Evolutionary conservation across 2,797 vertebrate species (phyloP), one percentile per base, ranked within the genome.

Genomic region (Tauraco hartlaubi): DNA sequence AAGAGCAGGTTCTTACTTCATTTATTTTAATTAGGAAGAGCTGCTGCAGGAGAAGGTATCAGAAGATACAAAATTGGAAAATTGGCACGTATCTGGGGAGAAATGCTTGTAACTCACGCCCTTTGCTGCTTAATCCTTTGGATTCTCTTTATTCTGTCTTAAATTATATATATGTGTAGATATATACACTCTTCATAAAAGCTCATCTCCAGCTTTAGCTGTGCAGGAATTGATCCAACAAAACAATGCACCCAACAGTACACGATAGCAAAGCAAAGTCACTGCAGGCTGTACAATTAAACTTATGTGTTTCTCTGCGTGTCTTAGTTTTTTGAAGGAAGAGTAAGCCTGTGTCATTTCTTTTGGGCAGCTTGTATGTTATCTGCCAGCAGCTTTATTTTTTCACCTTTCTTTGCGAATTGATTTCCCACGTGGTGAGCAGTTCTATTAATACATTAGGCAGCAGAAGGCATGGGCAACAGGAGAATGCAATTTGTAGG

Each of bases 381-480:
- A 49, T 43, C 62, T 66, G 61, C 71, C 55, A 66, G 64, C 84
- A 88, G 39, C 67, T 85, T 75, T 78, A 22, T 41, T 80, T 71
- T 59, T 56, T 73, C 87, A 74, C 62, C 72, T 82, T 85, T 79
- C 28, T 58, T 89, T 73, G 35, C 16, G 0, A 74, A 19, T n/a
- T 69, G 56, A 55, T 28, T 92, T 59, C 49, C 61, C 64, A 64
- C 3, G 2, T 78, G 52, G 26, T 35, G 51, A 81, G n/a, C 16
- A 43, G 33, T 78, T 78, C 56, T 73, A 61, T 64, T 73, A 84
- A 85, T 80, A 73, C 4, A 4, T 17, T 26, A 35, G 49, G 68
- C 61, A 87, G 54, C 81, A 80, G 85, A 86, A 86, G 73, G 79
- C 74, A 80, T 28, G 55, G 66, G 41, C 51, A 69, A 58, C 12